Evolutionary conservation across 1,140 invertebrate genomes (phyloP).

Genomic region (Orius insidiosus): DNA sequence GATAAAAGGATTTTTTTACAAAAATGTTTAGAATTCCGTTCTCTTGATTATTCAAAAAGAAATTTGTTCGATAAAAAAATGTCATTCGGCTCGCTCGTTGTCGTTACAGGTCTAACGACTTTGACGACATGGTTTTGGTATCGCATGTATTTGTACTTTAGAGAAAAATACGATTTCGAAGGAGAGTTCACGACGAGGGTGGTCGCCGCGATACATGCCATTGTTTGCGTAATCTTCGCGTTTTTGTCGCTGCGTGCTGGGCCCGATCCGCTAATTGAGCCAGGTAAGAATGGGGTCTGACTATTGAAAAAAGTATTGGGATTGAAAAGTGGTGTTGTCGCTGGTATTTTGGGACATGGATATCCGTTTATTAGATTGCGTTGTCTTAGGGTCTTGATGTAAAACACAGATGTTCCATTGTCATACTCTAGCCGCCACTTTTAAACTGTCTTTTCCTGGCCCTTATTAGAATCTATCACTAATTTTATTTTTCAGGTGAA

Average conservation of each 20-base stretch:
- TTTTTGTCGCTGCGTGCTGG: constrained; percentile 4
- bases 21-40: too few relatives aligned
- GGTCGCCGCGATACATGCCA: constrained; percentile 15
- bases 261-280: constrained; percentile 8
- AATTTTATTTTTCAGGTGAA: constrained; percentile 11
- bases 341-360: too few relatives aligned
- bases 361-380: too few relatives aligned
- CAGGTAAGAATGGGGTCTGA: constrained; percentile 9
- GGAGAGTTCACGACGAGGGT: constrained; percentile 14
- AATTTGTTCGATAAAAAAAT: too few relatives aligned
- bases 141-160: constrained; percentile 7
- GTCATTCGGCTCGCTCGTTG: background rate
- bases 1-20: too few relatives aligned
- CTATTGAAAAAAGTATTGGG: too few relatives aligned
- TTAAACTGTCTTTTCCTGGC: too few relatives aligned
- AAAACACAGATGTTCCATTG: too few relatives aligned
- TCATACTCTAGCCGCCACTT: too few relatives aligned
- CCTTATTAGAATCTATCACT: too few relatives aligned
- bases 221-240: constrained; percentile 11
- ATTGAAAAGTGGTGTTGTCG: too few relatives aligned
- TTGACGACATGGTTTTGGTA: constrained; percentile 10
- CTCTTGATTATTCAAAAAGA: background rate
- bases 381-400: too few relatives aligned
- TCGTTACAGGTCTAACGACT: background rate
- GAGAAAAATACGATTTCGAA: constrained; percentile 5